Evolutionary conservation across 1,140 invertebrate genomes (phyloP), one percentile per base, ranked within the genome.

Genomic region (Heliconius himera): DNA sequence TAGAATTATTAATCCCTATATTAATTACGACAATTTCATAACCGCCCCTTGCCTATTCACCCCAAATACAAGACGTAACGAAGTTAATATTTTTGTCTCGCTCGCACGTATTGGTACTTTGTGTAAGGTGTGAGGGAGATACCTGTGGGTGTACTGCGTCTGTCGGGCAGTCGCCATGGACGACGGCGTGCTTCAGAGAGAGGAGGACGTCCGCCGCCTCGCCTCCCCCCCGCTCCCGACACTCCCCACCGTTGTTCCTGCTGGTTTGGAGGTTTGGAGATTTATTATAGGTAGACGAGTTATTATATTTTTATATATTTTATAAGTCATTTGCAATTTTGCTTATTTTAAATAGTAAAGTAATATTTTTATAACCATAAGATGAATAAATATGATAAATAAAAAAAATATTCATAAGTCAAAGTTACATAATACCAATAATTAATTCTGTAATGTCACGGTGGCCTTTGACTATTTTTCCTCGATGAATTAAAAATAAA

Each of bases 111-210:
- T n/a, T 46, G 41, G 26, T 4, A 8, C 73, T 26, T 51, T 18
- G 26, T 9, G 79, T 83, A 51, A 29, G 3, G 85, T 82, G 86
- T 80, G 84, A 91, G 74, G 79, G 87, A 81, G 91, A 87, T 93
- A 93, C 93, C 91, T 94, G 93, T 51, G 93, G 93, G 85, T 94
- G 92, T 20, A 90, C 91, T 74, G 84, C 83, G 79, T 92, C 93
- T 18, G 85, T 81, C 56, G 88, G 83, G 82, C 93, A 94, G 81
- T 96, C 96, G 11, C 97, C 97, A 93, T 98, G 97, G 16, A 98
- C 97, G 16, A 98, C 97, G 1, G 98, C 97, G 88, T 98, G 97
- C 92, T 98, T 98, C 79, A 98, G 91, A 0, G 97, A 98, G 78
- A 98, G 94, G 36, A 98, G 95, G 29, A 98, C 97, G 87, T 98